Base-by-base conservation (phyloP, 2,113 vertebrate species). In the Lipotes vexillifer region DNA sequence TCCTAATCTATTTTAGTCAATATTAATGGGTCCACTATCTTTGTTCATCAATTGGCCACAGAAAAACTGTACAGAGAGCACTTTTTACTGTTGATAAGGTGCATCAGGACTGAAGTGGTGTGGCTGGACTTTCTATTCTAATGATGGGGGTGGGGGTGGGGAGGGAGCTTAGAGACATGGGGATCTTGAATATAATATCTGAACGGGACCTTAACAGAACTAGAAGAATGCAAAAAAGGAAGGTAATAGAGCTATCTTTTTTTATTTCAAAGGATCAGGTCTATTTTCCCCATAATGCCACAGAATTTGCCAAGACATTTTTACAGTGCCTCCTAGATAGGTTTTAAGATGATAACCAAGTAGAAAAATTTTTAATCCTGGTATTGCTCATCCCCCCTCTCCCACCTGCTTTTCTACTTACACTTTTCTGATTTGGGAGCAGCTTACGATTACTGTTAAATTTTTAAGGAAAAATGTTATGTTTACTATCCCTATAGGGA, bases 311-410 rank as follows among this genome's bases (percentile, higher is more conserved):
- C 38, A 85, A 86, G 55, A 52, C 44, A 27, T 38, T 74, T 84
- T 85, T 46, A 82, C 21, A 78, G 20, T 61, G 29, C 36, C 44
- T 95, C 29, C 23, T 65, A 17, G 25, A 27, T 31, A 88, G 31
- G 38, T 71, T 85, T 84, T 91, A 77, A 52, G n/a, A 82, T 68
- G 8, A 27, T 31, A 80, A 80, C 29, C 89, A 94, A 89, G 61
- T 1, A 95, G 55, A 83, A 96, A 94, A 55, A 86, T 55, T 89
- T 90, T 92, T 61, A 84, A 90, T 82, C 52, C 41, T 75, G 31
- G 18, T 77, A 68, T 65, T 41, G 41, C 25, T 78, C 38, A 90
- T 4, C 31, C 27, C 9, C 8, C 41, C 66, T 44, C 41, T 59
- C 65, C 4, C 29, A 82, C 1, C 23, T 10, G 12, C 13, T 78